These are phyloP conservation scores for Theretra japonica DNA, from an alignment of 2,888 invertebrate species.

Conservation along the genomic window DNA sequence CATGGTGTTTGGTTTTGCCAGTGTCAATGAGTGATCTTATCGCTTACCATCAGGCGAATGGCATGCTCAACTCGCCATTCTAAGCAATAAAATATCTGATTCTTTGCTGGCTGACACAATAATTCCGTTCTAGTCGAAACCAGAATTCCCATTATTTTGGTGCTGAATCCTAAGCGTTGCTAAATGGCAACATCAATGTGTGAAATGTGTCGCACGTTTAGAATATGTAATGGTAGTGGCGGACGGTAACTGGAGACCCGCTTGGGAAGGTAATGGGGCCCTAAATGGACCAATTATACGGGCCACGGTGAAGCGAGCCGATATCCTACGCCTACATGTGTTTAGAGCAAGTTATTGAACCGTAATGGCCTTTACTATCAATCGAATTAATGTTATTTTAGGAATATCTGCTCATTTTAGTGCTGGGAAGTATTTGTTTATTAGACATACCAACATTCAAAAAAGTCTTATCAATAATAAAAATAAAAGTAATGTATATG, in stretches of 20 bases:
- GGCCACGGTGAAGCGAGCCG: neutral
- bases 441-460: no score
- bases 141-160: no score
- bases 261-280: conserved; percentile 10
- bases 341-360: neutral
- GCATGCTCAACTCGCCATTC: no score
- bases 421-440: neutral
- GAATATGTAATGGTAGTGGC: conserved; percentile 16
- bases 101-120: no score
- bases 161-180: neutral
- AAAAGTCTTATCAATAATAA: no score
- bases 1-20: no score
- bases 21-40: no score
- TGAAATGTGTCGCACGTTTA: conserved; percentile 8
- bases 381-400: neutral
- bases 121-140: no score
- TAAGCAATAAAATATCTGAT: no score
- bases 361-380: neutral
- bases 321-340: neutral
- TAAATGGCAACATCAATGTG: conserved; percentile 19
- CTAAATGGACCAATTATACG: conserved; percentile 26
- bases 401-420: neutral
- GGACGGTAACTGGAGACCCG: neutral
- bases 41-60: no score
- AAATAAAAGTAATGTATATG: no score